Percentiles rank a stretch among this genome's conserved stretches.
phyloP scores from a whole-genome alignment of 2,113 vertebrate genomes.

The Myodes glareolus region DNA sequence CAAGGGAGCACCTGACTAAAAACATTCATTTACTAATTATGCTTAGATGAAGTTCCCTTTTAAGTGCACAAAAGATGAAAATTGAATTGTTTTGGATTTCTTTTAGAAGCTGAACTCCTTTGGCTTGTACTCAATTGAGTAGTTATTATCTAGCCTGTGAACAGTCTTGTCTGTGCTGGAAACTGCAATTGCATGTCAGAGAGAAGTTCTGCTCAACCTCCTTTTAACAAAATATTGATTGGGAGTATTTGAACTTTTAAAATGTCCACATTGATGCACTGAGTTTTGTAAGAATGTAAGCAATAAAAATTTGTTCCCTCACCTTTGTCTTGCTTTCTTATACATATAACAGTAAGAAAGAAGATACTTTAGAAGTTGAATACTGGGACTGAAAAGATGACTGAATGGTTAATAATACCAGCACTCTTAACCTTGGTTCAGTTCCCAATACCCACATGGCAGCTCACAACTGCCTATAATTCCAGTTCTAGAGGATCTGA shows the following conservation, averaged over 20 bases:
- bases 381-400: not conserved
- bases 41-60: not conserved
- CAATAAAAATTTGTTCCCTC: not conserved
- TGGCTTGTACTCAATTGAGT: not conserved
- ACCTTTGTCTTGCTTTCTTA: not conserved
- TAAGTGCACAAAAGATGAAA: conserved; percentile 12
- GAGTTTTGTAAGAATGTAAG: conserved; percentile 71
- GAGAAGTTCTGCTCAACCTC: not conserved
- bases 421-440: not conserved
- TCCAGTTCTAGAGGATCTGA: not conserved
- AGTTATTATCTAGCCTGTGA: conserved; percentile 8
- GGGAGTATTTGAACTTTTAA: conserved; percentile 66
- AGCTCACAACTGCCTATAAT: not conserved
- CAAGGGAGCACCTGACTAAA: conserved; percentile 2
- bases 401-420: not conserved
- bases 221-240: conserved; percentile 67
- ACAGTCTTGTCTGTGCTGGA: conserved; percentile 35
- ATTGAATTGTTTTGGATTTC: not conserved
- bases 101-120: not conserved
- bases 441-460: not conserved
- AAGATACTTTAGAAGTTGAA: not conserved
- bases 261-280: conserved; percentile 67
- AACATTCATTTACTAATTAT: not conserved
- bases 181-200: conserved; percentile 50
- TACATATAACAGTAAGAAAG: not conserved